Evolutionary conservation across 1,140 invertebrate genomes (phyloP).

Genomic region (Drosophila virilis): DNA sequence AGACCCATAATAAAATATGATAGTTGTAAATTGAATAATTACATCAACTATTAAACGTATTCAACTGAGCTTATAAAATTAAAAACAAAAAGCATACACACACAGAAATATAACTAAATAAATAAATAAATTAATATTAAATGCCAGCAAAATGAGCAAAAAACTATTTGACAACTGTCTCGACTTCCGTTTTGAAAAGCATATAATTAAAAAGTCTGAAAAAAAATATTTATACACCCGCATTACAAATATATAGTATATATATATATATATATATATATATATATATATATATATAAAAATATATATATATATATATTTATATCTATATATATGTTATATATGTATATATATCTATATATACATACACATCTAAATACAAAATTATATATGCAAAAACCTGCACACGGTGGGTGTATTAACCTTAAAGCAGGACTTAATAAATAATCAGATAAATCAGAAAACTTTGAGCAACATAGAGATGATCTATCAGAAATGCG

Average conservation of each 20-base stretch:
- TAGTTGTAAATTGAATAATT: conserved; percentile 65
- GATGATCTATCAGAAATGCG: not conserved
- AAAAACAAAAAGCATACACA: conserved; percentile 40
- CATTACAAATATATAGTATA: conserved; percentile 40
- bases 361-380: conserved; percentile 20
- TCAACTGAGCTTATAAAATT: conserved; percentile 82
- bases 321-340: not conserved
- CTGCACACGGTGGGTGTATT: conserved; percentile 7
- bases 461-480: conserved; percentile 5
- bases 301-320: not conserved
- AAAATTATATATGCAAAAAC: conserved; percentile 14
- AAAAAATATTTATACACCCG: conserved; percentile 45
- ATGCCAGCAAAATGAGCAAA: conserved; percentile 38
- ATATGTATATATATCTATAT: not conserved
- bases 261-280: conserved; percentile 29
- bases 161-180: conserved; percentile 74
- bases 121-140: conserved; percentile 31
- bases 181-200: conserved; percentile 71
- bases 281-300: conserved; percentile 20
- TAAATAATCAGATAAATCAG: conserved; percentile 15
- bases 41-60: conserved; percentile 75
- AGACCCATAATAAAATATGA: conserved; percentile 54
- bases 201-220: conserved; percentile 77
- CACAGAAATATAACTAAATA: conserved; percentile 11
- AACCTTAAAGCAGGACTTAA: not conserved